A percentile compares a stretch with the other conserved stretches of the same genome.
These are phyloP conservation scores for Syrista parreyssii DNA, from an alignment of 2,888 invertebrate species.

Conservation along the genomic window DNA sequence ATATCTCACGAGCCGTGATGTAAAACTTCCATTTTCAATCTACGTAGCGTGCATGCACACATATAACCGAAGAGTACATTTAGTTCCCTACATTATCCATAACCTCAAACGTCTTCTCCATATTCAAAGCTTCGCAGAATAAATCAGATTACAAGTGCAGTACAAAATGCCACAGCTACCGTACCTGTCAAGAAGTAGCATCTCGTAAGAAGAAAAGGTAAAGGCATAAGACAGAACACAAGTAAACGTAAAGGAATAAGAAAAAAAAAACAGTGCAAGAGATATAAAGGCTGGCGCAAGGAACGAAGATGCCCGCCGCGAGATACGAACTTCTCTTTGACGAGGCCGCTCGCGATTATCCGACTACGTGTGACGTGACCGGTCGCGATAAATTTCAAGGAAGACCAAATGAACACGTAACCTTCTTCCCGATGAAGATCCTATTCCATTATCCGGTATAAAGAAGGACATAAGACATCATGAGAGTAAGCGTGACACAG, in stretches of 20 bases:
- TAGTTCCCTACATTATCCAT: not conserved
- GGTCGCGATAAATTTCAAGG: slow-evolving; percentile 2
- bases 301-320: not conserved
- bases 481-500: not conserved
- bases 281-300: not conserved
- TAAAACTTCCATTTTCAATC: not conserved
- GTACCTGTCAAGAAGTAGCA: not conserved
- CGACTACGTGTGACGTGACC: slow-evolving; percentile 3
- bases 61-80: not conserved
- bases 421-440: not conserved
- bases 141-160: not conserved
- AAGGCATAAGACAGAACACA: not conserved
- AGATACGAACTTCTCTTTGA: slow-evolving; percentile 3
- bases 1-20: not conserved
- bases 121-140: not conserved
- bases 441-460: not conserved
- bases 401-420: slow-evolving; percentile 7
- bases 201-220: not conserved
- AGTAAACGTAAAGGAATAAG: not conserved
- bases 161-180: not conserved
- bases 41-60: not conserved
- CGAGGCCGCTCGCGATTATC: slow-evolving; percentile 2
- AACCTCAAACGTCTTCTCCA: not conserved
- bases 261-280: not conserved
- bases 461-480: not conserved